Evolutionary conservation across 2,797 vertebrate genomes (phyloP).

Genomic region (Melanotaenia boesemani): DNA sequence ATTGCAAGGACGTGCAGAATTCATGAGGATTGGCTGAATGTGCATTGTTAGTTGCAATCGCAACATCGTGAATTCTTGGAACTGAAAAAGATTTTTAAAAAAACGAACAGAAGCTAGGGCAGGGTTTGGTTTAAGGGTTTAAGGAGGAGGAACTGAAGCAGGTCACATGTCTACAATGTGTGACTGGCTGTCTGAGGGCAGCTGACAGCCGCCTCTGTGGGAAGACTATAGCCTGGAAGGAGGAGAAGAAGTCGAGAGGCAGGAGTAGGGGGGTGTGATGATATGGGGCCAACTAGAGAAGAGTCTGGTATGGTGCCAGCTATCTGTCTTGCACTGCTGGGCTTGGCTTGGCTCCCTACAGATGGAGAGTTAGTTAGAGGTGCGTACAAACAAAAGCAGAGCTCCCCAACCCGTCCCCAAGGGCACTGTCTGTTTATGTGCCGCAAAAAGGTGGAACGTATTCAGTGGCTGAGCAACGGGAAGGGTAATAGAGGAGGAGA

Average conservation of each 20-base stretch:
- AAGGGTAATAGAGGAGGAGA: slow-evolving; percentile 49
- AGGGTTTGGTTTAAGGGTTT: slow-evolving; percentile 54
- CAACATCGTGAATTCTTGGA: no score
- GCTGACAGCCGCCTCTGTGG: slow-evolving; percentile 63
- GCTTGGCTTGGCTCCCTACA: slow-evolving; percentile 75
- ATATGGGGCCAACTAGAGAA: slow-evolving; percentile 69
- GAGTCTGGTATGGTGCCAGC: slow-evolving; percentile 78
- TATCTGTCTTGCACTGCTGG: slow-evolving; percentile 79
- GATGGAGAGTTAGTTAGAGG: slow-evolving; percentile 83
- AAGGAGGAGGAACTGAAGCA: slow-evolving; percentile 40
- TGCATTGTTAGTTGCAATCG: no score
- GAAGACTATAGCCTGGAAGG: slow-evolving; percentile 61
- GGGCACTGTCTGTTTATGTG: slow-evolving; percentile 78
- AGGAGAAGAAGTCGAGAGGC: slow-evolving; percentile 67
- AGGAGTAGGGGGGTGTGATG: slow-evolving; percentile 48
- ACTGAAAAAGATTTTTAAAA: no score
- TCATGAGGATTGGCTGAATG: no score
- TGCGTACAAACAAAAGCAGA: slow-evolving; percentile 79
- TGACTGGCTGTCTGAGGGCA: slow-evolving; percentile 61
- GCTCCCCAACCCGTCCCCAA: slow-evolving; percentile 76
- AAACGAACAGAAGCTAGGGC: slow-evolving; percentile 10
- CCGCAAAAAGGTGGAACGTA: slow-evolving; percentile 71
- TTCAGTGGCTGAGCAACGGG: slow-evolving; percentile 55
- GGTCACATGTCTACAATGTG: slow-evolving; percentile 43
- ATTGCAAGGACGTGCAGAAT: no score